Conservation (phyloP, 2,888 invertebrate species). For the Dioctria rufipes region DNA sequence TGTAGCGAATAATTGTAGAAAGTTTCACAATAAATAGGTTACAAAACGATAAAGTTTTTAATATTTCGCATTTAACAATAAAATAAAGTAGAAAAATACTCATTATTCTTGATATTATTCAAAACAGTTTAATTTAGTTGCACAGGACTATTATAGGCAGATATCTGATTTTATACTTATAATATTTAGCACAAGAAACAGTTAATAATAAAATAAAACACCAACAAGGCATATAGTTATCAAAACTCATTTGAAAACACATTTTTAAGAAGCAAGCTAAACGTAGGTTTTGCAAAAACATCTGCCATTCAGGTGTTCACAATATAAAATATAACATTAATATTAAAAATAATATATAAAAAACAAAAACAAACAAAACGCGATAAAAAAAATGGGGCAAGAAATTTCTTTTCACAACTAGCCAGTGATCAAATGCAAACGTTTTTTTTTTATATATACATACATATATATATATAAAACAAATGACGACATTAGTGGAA, state of each 20-base stretch:
- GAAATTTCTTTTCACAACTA: not conserved
- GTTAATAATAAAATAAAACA: not conserved
- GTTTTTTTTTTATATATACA: not conserved
- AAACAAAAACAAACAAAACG: not conserved
- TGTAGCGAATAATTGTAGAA: too few relatives aligned
- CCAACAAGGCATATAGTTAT: not conserved
- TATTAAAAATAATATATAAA: conserved; percentile 2
- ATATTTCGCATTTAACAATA: too few relatives aligned
- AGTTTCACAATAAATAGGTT: too few relatives aligned
- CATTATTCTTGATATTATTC: too few relatives aligned
- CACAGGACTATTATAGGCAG: too few relatives aligned
- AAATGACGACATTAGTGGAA: conserved; percentile 26
- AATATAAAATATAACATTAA: not conserved
- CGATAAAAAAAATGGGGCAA: not conserved
- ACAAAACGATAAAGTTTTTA: too few relatives aligned
- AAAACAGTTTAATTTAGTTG: too few relatives aligned
- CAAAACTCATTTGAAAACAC: not conserved
- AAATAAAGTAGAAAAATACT: too few relatives aligned
- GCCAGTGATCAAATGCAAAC: conserved; percentile 18
- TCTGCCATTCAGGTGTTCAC: not conserved
- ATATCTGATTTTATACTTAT: not conserved
- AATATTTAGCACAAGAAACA: conserved; percentile 19
- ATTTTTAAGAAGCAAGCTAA: conserved; percentile 15
- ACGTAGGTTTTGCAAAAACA: conserved; percentile 6
- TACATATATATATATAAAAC: conserved; percentile 10